Evolutionary conservation across 1,140 invertebrate species (phyloP).

Genomic region (Nebria ingens): DNA sequence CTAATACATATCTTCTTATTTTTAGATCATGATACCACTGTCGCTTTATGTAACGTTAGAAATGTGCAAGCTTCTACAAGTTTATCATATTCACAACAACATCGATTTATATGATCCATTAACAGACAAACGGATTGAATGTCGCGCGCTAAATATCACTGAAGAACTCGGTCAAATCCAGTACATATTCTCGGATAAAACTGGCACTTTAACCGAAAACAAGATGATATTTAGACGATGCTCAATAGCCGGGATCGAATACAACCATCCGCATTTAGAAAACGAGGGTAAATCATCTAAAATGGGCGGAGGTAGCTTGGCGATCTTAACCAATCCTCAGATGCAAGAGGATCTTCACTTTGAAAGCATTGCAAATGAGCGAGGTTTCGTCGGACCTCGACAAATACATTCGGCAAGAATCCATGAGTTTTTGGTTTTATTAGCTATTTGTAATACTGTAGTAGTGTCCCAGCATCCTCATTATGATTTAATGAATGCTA

Average conservation of each 20-base stretch:
- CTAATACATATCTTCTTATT: slow-evolving; percentile 18
- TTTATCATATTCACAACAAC: slow-evolving; percentile 92
- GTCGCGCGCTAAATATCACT: slow-evolving; percentile 91
- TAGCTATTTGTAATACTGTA: slow-evolving; percentile 94
- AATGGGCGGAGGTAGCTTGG: slow-evolving; percentile 12
- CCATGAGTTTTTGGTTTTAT: slow-evolving; percentile 83
- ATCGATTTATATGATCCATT: slow-evolving; percentile 71
- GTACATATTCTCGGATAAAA: slow-evolving; percentile 96
- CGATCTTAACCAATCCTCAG: slow-evolving; percentile 45
- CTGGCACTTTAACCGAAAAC: slow-evolving; percentile 94
- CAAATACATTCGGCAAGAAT: slow-evolving; percentile 40
- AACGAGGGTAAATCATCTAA: slow-evolving; percentile 21
- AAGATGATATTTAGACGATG: slow-evolving; percentile 93
- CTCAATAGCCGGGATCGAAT: slow-evolving; percentile 80
- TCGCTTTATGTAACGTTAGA: slow-evolving; percentile 96
- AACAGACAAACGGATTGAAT: slow-evolving; percentile 81
- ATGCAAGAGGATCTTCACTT: slow-evolving; percentile 55
- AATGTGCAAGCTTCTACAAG: slow-evolving; percentile 91
- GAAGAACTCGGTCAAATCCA: slow-evolving; percentile 94
- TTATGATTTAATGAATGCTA: slow-evolving; percentile 78
- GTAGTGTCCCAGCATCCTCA: slow-evolving; percentile 85
- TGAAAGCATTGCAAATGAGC: slow-evolving; percentile 26
- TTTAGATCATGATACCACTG: slow-evolving; percentile 89
- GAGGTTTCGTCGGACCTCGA: slow-evolving; percentile 20
- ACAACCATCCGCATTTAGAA: slow-evolving; percentile 63